A percentile compares a stretch with the other conserved stretches of the same genome.
Conservation (phyloP, 1,140 invertebrate genomes). For the Venustaconcha ellipsiformis region DNA sequence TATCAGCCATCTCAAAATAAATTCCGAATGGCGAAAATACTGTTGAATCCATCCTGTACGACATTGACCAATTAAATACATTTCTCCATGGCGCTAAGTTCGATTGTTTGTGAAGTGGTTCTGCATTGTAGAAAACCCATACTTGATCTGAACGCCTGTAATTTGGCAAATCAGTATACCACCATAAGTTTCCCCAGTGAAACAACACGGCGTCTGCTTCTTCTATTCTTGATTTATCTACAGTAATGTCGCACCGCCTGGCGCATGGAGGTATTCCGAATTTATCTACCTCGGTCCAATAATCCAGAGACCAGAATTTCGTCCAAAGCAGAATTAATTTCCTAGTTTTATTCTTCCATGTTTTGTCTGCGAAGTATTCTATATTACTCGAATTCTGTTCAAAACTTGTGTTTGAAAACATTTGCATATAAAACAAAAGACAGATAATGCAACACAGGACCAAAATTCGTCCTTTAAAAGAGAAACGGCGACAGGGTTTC, state of each 20-base stretch:
- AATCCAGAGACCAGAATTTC: no score
- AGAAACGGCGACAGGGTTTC: no score
- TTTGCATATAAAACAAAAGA: no score
- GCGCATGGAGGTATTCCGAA: neutral
- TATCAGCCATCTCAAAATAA: neutral
- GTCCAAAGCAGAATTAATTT: no score
- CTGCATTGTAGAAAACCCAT: conserved; percentile 12
- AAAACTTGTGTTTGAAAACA: no score
- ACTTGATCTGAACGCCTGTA: conserved; percentile 8
- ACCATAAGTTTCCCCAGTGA: conserved; percentile 6
- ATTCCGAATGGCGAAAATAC: conserved; percentile 1
- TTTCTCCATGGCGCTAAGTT: neutral
- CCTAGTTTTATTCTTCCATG: no score
- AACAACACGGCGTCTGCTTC: conserved; percentile 13
- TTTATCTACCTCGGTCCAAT: no score
- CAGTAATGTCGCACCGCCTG: neutral
- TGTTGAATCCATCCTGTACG: neutral
- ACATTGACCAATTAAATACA: conserved; percentile 16
- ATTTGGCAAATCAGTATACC: neutral
- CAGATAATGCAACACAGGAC: no score
- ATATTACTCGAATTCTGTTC: no score
- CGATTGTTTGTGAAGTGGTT: conserved; percentile 2
- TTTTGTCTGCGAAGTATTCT: no score
- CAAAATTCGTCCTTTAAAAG: no score
- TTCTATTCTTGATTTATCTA: neutral